Conservation (phyloP, 2,888 invertebrate genomes). For the Zeuzera pyrina region DNA sequence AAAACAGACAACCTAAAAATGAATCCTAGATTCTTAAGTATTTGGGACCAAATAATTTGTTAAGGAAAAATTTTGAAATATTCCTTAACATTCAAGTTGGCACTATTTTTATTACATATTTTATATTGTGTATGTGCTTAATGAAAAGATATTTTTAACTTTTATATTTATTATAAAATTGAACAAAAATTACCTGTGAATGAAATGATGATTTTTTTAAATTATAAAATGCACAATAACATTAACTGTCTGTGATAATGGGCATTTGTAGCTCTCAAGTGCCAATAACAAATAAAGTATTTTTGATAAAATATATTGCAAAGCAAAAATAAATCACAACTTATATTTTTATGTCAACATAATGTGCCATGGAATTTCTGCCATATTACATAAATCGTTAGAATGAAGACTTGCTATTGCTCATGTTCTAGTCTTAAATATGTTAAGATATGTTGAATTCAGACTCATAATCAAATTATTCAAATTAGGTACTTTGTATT, state of each 20-base stretch:
- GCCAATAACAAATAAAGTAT: conserved; percentile 18
- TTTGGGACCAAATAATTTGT: conserved; percentile 29
- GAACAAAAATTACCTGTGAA: too few species aligned
- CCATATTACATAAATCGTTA: conserved; percentile 39
- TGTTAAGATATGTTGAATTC: conserved; percentile 17
- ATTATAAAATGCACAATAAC: not conserved
- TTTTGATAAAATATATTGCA: not conserved
- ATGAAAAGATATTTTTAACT: too few species aligned
- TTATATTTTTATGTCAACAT: conserved; percentile 19
- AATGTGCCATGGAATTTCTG: conserved; percentile 51
- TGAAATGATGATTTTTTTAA: not conserved
- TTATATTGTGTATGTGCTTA: conserved; percentile 1
- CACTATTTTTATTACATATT: not conserved
- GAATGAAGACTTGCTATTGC: conserved; percentile 58
- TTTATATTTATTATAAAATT: too few species aligned
- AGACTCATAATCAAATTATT: not conserved
- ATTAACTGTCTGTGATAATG: conserved; percentile 60
- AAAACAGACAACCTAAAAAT: conserved; percentile 2
- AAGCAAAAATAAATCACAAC: conserved; percentile 7
- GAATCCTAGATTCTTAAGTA: conserved; percentile 38
- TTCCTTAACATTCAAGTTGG: not conserved
- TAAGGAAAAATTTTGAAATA: not conserved
- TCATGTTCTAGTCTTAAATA: conserved; percentile 72
- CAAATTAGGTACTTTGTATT: not conserved
- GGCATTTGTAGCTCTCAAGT: conserved; percentile 38